A percentile compares a stretch with the other conserved stretches of the same genome.
These are phyloP conservation scores for Elaeidobius kamerunicus DNA, from an alignment of 2,888 invertebrate species.

Conservation along the genomic window DNA sequence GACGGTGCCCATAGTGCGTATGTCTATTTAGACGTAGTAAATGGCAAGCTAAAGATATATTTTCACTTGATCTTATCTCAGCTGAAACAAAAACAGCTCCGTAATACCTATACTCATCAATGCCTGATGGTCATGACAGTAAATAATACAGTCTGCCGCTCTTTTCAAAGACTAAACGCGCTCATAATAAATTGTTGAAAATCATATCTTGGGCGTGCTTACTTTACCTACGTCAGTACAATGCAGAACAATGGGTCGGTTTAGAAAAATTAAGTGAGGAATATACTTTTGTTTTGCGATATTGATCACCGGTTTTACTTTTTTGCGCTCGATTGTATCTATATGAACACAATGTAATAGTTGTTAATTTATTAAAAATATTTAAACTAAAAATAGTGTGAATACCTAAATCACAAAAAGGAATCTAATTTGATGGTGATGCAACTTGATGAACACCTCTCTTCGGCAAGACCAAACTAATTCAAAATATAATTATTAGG, in stretches of 20 bases:
- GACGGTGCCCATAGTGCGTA: background rate
- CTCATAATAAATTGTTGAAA: conserved; percentile 11
- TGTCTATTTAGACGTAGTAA: background rate
- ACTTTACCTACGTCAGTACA: background rate
- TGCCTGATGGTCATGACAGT: conserved; percentile 17
- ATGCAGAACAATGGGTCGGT: conserved; percentile 5
- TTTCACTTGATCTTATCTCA: conserved; percentile 15
- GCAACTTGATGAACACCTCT: no score
- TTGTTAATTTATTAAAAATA: no score
- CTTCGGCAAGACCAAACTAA: no score
- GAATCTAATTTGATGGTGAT: no score
- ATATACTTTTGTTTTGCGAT: no score
- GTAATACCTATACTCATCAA: conserved; percentile 9
- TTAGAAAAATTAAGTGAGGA: no score
- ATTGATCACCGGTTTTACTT: no score
- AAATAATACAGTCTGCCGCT: conserved; percentile 13
- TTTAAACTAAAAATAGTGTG: no score
- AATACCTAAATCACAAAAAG: no score
- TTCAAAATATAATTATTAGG: no score
- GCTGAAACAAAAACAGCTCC: background rate
- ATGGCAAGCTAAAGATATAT: conserved; percentile 7
- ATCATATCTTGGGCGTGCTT: conserved; percentile 4
- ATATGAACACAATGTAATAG: no score
- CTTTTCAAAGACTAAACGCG: conserved; percentile 10
- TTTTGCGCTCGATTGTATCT: no score